These are phyloP conservation scores for Drosophila rubida DNA, from an alignment of 2,888 invertebrate genomes.

Conservation along the genomic window DNA sequence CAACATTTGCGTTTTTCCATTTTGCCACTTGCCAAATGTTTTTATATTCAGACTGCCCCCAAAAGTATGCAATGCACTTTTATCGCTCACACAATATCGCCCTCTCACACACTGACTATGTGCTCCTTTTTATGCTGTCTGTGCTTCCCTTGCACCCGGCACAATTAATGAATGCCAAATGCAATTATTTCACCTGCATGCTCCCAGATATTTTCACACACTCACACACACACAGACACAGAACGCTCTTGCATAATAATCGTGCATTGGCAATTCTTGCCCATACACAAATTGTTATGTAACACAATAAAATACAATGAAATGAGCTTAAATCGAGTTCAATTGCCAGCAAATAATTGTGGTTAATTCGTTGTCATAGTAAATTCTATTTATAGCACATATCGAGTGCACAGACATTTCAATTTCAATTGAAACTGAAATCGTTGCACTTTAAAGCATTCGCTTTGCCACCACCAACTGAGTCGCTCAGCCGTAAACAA, in stretches of 20 bases:
- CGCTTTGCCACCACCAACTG: not conserved
- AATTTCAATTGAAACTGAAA: conserved; percentile 7
- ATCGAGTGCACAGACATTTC: not conserved
- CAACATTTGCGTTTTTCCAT: conserved; percentile 23
- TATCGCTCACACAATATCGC: conserved; percentile 15
- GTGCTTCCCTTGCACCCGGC: conserved; percentile 11
- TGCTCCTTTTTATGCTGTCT: not conserved
- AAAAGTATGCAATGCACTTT: conserved; percentile 63
- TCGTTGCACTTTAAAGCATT: conserved; percentile 1
- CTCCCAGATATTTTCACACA: conserved; percentile 6
- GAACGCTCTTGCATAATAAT: conserved; percentile 12
- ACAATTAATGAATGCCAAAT: conserved; percentile 72
- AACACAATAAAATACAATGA: conserved; percentile 43
- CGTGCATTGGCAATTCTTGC: conserved; percentile 6
- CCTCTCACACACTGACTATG: not conserved
- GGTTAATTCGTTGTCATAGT: conserved; percentile 36
- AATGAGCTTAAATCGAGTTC: conserved; percentile 49
- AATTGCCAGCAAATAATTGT: conserved; percentile 48
- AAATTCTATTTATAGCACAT: conserved; percentile 9
- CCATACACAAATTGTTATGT: conserved; percentile 33
- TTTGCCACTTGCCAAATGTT: conserved; percentile 31
- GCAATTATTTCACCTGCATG: conserved; percentile 75
- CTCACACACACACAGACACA: not conserved
- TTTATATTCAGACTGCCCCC: conserved; percentile 33
- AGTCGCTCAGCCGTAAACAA: conserved; percentile 34